Evolutionary conservation across 2,113 vertebrate genomes (phyloP).

Genomic region (Xenopus tropicalis): DNA sequence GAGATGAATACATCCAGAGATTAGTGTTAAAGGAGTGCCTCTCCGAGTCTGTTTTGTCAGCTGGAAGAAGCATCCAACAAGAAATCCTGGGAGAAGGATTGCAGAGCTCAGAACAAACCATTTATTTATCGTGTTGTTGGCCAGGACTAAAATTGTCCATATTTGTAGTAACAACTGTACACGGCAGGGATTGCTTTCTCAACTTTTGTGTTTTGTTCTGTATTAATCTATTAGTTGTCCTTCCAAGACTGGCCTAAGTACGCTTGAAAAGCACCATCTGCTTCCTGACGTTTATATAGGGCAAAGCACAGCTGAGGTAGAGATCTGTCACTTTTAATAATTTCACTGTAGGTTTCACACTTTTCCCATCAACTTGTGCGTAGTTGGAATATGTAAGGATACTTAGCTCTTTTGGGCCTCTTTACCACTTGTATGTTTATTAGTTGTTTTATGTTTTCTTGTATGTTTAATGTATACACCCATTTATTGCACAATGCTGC

Average conservation of each 20-base stretch:
- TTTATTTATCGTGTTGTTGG: constrained; percentile 11
- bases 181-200: constrained; percentile 46
- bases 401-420: no score
- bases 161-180: constrained; percentile 50
- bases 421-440: no score
- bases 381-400: not conserved
- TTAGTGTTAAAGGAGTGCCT: constrained; percentile 1
- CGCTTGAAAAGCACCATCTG: constrained; percentile 67
- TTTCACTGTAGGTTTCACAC: constrained; percentile 61
- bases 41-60: constrained; percentile 6
- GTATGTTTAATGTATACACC: no score
- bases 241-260: constrained; percentile 57
- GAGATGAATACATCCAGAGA: not conserved
- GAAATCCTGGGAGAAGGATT: not conserved
- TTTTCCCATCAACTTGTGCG: constrained; percentile 51
- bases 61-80: constrained; percentile 5
- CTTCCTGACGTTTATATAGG: constrained; percentile 60
- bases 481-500: no score
- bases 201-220: constrained; percentile 36
- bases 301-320: constrained; percentile 60
- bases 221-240: constrained; percentile 57
- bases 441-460: no score
- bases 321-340: constrained; percentile 63
- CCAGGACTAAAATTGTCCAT: constrained; percentile 43
- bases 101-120: not conserved